Evolutionary conservation across 2,113 vertebrate species (phyloP).

Genomic region (Diphyllodes magnificus): DNA sequence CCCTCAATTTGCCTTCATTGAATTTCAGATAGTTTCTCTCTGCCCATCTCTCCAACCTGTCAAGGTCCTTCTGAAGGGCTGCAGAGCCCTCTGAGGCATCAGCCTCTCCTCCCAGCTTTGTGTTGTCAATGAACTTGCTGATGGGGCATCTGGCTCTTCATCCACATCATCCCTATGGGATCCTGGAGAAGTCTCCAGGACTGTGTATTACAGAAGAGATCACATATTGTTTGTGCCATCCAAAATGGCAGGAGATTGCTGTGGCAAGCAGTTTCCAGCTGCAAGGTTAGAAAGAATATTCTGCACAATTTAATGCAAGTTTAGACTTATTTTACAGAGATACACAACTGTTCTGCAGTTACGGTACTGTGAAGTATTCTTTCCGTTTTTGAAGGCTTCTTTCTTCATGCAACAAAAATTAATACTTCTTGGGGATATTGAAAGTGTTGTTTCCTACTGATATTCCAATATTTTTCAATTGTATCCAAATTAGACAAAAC

Average conservation of each 20-base stretch:
- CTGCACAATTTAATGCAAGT: background rate
- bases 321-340: background rate
- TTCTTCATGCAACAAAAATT: background rate
- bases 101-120: background rate
- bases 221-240: background rate
- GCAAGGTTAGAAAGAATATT: background rate
- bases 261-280: background rate
- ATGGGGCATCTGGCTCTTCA: background rate
- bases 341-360: background rate
- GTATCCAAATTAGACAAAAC: background rate
- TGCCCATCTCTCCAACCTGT: background rate
- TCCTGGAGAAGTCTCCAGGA: background rate
- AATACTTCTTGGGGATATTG: background rate
- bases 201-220: background rate
- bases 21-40: background rate
- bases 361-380: background rate
- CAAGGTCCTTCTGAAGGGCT: background rate
- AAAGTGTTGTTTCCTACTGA: background rate
- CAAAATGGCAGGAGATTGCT: background rate
- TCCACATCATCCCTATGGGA: background rate
- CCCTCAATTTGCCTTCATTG: background rate
- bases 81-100: background rate
- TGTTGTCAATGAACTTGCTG: background rate
- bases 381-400: background rate
- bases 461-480: background rate